phyloP scores from a whole-genome alignment of 2,113 vertebrate species.

The Ctenodactylus gundi region DNA sequence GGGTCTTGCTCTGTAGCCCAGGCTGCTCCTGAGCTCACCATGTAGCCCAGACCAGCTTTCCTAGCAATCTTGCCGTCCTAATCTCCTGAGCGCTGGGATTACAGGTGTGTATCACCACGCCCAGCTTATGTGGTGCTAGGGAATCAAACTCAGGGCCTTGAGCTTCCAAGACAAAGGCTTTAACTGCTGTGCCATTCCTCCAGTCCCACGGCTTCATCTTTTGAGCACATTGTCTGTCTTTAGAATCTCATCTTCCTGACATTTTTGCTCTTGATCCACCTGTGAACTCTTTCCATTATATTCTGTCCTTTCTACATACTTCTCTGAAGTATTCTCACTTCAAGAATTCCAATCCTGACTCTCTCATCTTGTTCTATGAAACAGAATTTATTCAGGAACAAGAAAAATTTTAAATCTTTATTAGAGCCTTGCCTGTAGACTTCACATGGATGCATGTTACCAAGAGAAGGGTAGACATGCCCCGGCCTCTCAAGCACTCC shows the following conservation, averaged over 20 bases:
- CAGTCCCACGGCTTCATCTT: no score
- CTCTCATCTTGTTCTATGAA: neutral
- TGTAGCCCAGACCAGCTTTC: no score
- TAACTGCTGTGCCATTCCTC: no score
- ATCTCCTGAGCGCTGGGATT: no score
- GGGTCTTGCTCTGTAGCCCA: no score
- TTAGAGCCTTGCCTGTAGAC: neutral
- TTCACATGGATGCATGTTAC: neutral
- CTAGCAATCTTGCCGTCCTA: no score
- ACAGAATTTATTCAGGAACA: neutral
- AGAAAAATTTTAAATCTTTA: neutral
- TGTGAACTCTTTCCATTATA: neutral
- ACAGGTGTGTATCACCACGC: no score
- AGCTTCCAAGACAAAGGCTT: no score
- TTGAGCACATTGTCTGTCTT: neutral
- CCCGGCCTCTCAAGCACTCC: neutral
- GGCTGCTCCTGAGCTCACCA: no score
- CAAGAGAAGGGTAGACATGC: neutral
- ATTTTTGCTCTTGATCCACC: neutral
- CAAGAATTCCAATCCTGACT: neutral
- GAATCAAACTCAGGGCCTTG: no score
- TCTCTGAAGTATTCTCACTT: neutral
- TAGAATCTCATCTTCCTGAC: neutral
- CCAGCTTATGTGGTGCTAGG: no score
- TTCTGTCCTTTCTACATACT: neutral